Percentiles rank a stretch among this genome's conserved stretches.
phyloP scores from a whole-genome alignment of 2,113 vertebrate species.

The Piprites chloris region DNA sequence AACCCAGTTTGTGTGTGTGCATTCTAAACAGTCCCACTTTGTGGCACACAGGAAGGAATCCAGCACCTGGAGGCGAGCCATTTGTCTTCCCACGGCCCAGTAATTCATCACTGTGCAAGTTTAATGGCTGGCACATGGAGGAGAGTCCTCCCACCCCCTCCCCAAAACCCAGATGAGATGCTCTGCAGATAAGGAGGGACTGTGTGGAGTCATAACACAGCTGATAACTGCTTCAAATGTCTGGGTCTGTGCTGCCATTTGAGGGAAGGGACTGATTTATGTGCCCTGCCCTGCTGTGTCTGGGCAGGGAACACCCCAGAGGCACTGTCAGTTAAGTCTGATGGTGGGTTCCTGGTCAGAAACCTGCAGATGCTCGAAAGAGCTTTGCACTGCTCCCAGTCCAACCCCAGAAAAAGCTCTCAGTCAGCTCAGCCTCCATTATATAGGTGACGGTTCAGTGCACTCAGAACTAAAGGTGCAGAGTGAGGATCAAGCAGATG shows the following conservation, averaged over 20 bases:
- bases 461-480: background rate
- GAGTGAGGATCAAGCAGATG: background rate
- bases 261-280: background rate
- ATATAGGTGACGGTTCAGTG: background rate
- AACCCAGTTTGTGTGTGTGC: background rate
- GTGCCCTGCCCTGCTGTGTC: background rate
- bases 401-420: background rate
- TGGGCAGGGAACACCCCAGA: background rate
- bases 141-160: background rate
- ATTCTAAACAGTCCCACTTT: background rate
- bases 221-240: background rate
- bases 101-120: background rate
- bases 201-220: background rate
- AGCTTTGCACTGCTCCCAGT: background rate
- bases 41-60: background rate
- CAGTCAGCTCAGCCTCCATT: background rate
- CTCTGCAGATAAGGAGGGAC: background rate
- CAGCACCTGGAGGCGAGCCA: constrained; percentile 17
- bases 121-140: background rate
- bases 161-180: background rate
- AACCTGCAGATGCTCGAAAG: background rate
- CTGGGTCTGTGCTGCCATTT: background rate
- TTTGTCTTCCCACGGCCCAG: background rate
- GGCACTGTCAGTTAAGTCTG: background rate
- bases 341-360: background rate